A percentile compares a stretch with the other conserved stretches of the same genome.
phyloP scores from a whole-genome alignment of 2,113 vertebrate genomes.

The Dendropsophus ebraccatus region DNA sequence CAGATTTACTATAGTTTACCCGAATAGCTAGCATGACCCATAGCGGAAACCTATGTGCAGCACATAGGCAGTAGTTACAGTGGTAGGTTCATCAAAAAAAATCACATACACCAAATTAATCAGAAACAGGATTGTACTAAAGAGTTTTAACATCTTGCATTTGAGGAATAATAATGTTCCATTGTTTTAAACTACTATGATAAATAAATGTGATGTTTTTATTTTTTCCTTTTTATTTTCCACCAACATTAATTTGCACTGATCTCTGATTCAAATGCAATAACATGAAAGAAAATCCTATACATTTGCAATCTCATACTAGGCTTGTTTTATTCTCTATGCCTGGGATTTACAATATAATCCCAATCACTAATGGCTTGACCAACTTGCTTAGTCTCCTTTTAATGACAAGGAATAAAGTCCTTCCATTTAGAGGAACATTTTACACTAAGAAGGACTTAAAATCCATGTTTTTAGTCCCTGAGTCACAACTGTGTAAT shows the following conservation, averaged over 20 bases:
- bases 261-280: not conserved
- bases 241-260: not conserved
- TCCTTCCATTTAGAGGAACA: not conserved
- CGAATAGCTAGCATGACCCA: no score
- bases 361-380: not conserved
- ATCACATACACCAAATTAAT: no score
- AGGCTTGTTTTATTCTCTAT: constrained; percentile 19
- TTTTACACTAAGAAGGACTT: not conserved
- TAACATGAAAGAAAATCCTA: not conserved
- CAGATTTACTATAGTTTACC: no score
- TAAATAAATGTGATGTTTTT: not conserved
- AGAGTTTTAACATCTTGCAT: no score
- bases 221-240: not conserved
- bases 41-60: no score
- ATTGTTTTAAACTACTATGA: not conserved
- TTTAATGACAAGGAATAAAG: not conserved
- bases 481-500: not conserved
- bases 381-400: not conserved
- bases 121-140: no score
- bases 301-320: not conserved
- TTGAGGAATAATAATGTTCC: not conserved
- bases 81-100: no score
- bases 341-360: constrained; percentile 8
- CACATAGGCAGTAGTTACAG: no score
- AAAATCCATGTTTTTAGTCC: not conserved